These are phyloP conservation scores for Acanthococcus lagerstroemiae DNA, from an alignment of 2,888 invertebrate genomes.

Conservation along the genomic window DNA sequence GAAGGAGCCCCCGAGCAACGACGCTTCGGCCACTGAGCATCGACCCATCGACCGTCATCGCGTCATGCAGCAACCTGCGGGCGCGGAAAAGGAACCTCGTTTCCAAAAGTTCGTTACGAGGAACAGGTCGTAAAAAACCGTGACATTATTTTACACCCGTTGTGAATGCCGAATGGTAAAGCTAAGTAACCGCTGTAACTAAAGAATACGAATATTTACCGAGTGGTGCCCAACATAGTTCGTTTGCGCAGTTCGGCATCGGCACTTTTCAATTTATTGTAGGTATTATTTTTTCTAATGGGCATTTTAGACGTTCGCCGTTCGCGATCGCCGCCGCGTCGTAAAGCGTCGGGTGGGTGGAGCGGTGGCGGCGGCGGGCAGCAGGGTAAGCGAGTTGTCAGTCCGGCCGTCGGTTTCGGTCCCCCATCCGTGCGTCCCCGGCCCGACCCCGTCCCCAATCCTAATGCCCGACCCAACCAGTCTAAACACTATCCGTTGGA, in stretches of 20 bases:
- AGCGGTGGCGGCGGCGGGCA: constrained; percentile 8
- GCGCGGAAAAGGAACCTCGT: too few relatives aligned
- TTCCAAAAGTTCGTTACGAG: too few relatives aligned
- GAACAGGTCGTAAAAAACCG: too few relatives aligned
- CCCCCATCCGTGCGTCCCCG: too few relatives aligned
- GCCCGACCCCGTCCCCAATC: too few relatives aligned
- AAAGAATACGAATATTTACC: neutral
- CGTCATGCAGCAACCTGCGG: too few relatives aligned
- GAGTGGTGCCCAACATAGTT: neutral
- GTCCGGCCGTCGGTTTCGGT: too few relatives aligned
- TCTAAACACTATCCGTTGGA: constrained; percentile 6
- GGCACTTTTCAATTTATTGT: neutral
- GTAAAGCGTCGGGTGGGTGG: constrained; percentile 13
- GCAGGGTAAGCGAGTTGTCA: too few relatives aligned
- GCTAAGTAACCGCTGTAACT: neutral
- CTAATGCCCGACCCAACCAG: constrained; percentile 6
- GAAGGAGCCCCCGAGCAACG: too few relatives aligned
- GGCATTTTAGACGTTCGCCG: neutral
- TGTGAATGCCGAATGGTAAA: neutral
- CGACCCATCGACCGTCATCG: too few relatives aligned
- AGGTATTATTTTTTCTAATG: constrained; percentile 4
- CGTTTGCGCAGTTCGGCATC: neutral
- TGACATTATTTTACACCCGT: neutral
- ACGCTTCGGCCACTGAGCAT: too few relatives aligned
- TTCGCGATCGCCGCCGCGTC: neutral